Base-by-base conservation (phyloP, 2,113 vertebrate genomes). In the Aegypius monachus region DNA sequence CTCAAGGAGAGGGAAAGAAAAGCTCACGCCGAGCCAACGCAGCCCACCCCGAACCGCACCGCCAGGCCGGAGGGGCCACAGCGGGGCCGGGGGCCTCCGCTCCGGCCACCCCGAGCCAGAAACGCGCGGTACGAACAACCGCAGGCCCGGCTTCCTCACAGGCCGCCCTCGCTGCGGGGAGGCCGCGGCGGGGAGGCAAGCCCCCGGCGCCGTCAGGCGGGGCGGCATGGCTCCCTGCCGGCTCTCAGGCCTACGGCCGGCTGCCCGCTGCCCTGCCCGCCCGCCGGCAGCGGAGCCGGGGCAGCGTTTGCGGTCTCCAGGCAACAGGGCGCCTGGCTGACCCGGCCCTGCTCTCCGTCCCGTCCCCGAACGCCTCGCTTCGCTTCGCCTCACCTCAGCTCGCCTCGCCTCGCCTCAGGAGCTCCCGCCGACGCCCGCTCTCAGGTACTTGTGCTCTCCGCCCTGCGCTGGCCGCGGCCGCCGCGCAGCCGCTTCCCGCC, bases 281-380 rank as follows among this genome's bases (percentile, higher is more conserved):
- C 70, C 56, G 66, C 56, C 73, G 50, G 70, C 32, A 2, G 67
- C 15, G 53, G 50, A n/a, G 63, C 56, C 31, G 17, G 13, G 8
- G 22, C 42, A 42, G 40, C 98, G 98, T 98, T 98, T 97, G 97
- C 59, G 1, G 86, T 98, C 96, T 96, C 98, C 97, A 9, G 95
- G 98, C 97, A 97, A 98, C 92, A 7, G 18, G 34, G 43, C 21
- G 26, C 26, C 52, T 67, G 74, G 45, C 18, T 34, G 38, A 52
- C 53, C 66, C 29, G 26, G 43, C 87, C 38, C 88, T 4, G 68
- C 42, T 26, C n/a, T 32, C 15, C 25, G 9, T 38, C 31, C 75
- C 56, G 23, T 12, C 29, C 22, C 40, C n/a, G 21, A 61, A 43
- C 7, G 12, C 50, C 11, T 58, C 31, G 8, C 26, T 26, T 58